Evolutionary conservation across 2,888 invertebrate genomes (phyloP), one percentile per base, ranked within the genome.

Genomic region (Coecobrya sp.): DNA sequence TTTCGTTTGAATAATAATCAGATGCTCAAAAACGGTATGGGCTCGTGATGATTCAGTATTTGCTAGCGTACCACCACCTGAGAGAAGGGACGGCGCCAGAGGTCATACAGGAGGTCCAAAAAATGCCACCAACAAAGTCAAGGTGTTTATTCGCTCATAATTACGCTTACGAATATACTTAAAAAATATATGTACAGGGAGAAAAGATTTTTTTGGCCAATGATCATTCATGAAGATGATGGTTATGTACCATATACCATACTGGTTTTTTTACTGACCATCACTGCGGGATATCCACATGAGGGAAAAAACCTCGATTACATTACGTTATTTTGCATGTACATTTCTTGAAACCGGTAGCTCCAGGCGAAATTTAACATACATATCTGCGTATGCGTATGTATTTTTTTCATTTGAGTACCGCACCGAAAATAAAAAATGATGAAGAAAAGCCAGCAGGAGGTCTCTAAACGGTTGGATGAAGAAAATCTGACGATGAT

Each of bases 1-100:
- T 16, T 22, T 76, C 30, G 1, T 36, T 16, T n/a, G 76, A 76
- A 76, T 76, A 42, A 49, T 76, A 76, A 49, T 19, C 13, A 93
- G 92, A 91, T 93, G 27, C 7, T 27, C 22, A 7, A 65, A 10
- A 16, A 52, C 52, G 10, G 16, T 16, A 11, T 52, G 52, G 52
- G 2, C 52, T 16, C 10, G 16, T 52, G 16, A 52, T 52, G 16
- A 11, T 16, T 27, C 27, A 65, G 70, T 70, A 36, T 65, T 36
- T 36, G n/a, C 36, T 36, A 7, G 36, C 36, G 7, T 36, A 36
- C 62, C 62, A 94, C 94, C 93, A 94, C 94, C 93, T 91, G 93
- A 92, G 93, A 92, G 91, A 91, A 87, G 92, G 90, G 84, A 86
- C 85, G 94, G 94, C 94, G 94, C 94, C 94, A 93, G 52, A 42